A percentile compares a stretch with the other conserved stretches of the same genome.
phyloP scores from a whole-genome alignment of 2,113 vertebrate genomes.

The Todiramphus saurophagus region DNA sequence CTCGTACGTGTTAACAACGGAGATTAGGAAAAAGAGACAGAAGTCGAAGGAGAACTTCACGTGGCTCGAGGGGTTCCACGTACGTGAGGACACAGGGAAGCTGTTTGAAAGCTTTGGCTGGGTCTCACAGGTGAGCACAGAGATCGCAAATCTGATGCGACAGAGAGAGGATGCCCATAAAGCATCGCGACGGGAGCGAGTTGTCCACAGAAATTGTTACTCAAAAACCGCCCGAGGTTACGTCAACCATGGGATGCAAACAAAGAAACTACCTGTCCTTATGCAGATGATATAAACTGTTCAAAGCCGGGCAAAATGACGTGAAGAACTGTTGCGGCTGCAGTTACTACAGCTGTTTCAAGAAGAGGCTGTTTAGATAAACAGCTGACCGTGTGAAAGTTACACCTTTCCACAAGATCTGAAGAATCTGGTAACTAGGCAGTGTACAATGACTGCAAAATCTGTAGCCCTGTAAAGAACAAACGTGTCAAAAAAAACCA shows the following conservation, averaged over 20 bases:
- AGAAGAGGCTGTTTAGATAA: neutral
- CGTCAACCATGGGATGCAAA: neutral
- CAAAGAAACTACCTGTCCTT: neutral
- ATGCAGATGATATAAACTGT: neutral
- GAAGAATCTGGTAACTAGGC: neutral
- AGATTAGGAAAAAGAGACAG: neutral
- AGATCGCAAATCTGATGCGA: neutral
- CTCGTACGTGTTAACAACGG: neutral
- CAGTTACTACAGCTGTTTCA: neutral
- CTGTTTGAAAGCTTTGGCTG: neutral
- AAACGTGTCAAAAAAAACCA: too few relatives aligned
- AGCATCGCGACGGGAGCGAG: neutral
- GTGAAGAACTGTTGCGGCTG: neutral
- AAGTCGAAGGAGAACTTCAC: neutral
- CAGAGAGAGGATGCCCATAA: fast-evolving
- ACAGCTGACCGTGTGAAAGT: neutral
- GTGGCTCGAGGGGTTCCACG: fast-evolving
- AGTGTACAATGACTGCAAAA: neutral
- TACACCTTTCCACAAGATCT: neutral
- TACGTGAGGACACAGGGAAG: neutral
- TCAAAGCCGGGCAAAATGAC: neutral
- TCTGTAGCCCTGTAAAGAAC: too few relatives aligned
- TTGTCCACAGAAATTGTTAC: neutral
- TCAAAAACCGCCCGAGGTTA: neutral
- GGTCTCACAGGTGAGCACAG: neutral